phyloP scores from a whole-genome alignment of 2,888 invertebrate species.

The Prionchulus punctatus region DNA sequence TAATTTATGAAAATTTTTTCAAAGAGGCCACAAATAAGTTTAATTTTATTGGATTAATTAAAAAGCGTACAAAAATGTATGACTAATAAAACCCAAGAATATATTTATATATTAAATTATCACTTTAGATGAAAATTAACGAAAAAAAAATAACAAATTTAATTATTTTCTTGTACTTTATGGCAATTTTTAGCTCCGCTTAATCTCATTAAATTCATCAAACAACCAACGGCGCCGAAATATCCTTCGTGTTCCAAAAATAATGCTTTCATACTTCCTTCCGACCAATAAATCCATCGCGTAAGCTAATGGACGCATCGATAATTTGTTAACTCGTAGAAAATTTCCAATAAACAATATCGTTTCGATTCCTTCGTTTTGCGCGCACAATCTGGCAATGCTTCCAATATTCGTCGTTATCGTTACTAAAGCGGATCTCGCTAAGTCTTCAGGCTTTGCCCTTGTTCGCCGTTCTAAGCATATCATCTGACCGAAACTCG shows the following conservation, averaged over 20 bases:
- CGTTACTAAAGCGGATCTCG: conserved; percentile 82
- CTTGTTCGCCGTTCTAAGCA: conserved; percentile 59
- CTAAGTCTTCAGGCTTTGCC: conserved; percentile 70
- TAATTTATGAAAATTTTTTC: too few relatives aligned
- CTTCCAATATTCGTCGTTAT: conserved; percentile 98
- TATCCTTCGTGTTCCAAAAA: conserved; percentile 91
- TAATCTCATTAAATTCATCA: conserved; percentile 51
- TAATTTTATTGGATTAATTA: too few relatives aligned
- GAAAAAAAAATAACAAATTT: too few relatives aligned
- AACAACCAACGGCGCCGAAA: conserved; percentile 80
- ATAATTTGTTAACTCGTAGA: conserved; percentile 82
- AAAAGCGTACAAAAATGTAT: too few relatives aligned
- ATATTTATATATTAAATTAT: too few relatives aligned
- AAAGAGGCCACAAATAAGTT: too few relatives aligned
- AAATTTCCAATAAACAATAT: conserved; percentile 97
- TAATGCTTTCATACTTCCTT: conserved; percentile 78
- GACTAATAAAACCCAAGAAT: too few relatives aligned
- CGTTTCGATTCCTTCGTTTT: conserved; percentile 51
- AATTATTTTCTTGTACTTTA: too few relatives aligned
- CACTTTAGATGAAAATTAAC: too few relatives aligned
- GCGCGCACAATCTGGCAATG: conserved; percentile 84
- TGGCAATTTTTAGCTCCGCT: not conserved
- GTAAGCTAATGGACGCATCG: conserved; percentile 83
- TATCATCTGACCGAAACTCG: conserved; percentile 91
- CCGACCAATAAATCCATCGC: conserved; percentile 98